Conservation (phyloP, 2,113 vertebrate genomes). For the Scomber japonicus region DNA sequence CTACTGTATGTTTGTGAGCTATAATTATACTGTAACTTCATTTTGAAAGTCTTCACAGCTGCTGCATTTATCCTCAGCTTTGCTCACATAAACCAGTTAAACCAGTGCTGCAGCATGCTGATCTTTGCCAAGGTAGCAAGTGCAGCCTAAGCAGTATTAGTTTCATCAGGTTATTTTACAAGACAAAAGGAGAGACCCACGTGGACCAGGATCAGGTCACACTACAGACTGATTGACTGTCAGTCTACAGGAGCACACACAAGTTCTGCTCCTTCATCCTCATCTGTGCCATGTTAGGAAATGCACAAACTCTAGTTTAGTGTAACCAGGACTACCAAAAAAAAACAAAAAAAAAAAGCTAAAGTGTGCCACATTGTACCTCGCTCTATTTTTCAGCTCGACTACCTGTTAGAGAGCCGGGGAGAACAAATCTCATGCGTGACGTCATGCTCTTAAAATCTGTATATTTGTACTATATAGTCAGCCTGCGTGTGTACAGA, state of each 20-base stretch:
- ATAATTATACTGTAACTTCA: constrained; percentile 21
- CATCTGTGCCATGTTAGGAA: constrained; percentile 48
- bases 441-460: not conserved
- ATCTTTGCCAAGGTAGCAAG: constrained; percentile 6
- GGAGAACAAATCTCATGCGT: not conserved
- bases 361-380: constrained; percentile 5
- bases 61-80: constrained; percentile 46
- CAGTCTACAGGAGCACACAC: no score
- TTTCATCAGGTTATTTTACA: not conserved
- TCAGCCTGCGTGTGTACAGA: constrained; percentile 41
- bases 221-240: no score
- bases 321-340: constrained; percentile 18
- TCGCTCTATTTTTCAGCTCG: not conserved
- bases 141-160: constrained; percentile 43
- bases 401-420: not conserved
- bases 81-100: not conserved
- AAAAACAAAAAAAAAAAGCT: not conserved
- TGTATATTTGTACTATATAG: constrained; percentile 80
- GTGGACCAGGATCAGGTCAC: no score
- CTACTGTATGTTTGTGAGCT: constrained; percentile 29
- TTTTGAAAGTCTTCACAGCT: constrained; percentile 31
- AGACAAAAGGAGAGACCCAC: no score
- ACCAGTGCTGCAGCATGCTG: constrained; percentile 40
- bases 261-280: not conserved
- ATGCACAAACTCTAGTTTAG: constrained; percentile 10